Evolutionary conservation across 2,797 vertebrate species (phyloP), one percentile per base, ranked within the genome.

Genomic region (Trichosurus vulpecula): DNA sequence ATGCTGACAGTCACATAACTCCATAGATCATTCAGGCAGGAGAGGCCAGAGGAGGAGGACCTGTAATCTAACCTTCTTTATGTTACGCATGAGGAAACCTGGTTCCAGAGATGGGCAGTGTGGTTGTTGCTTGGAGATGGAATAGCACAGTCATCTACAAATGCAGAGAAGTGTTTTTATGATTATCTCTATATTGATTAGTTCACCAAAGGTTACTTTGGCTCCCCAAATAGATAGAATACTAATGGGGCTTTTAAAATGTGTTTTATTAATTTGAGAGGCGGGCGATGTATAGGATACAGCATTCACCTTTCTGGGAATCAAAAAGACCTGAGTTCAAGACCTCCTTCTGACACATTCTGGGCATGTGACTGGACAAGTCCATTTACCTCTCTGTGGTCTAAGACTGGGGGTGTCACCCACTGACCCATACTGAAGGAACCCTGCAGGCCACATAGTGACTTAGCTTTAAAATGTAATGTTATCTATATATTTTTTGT

Each of bases 261-360:
- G 52, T 95, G 10, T 94, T 93, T 90, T 81, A 12, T 91, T 93
- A 52, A 90, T 35, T 54, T 89, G 25, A 90, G n/a, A 41, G 19
- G 66, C n/a, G 41, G n/a, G 6, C 41, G 5, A 66, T 66, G 35
- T n/a, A 22, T 74, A 74, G 6, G n/a, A 74, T 41, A 74, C 0
- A 2, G 19, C 19, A 25, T 74, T 74, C n/a, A 14, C 16, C 16
- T 41, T 74, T 16, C 66, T 25, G 14, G 58, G 35, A 35, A 35
- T 35, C 58, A 35, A 31, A 35, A 14, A 66, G 31, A 74, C 66
- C 61, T 22, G 35, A 61, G 31, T 61, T 31, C 29, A 57, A 58
- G 30, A 12, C 57, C 57, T 12, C 1, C 9, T 1, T 66, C 12
- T 35, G 31, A 66, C 31, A 16, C 13, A 35, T 66, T n/a, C 31